phyloP scores from a whole-genome alignment of 2,888 invertebrate genomes.

The Pemphredon lugubris region DNA sequence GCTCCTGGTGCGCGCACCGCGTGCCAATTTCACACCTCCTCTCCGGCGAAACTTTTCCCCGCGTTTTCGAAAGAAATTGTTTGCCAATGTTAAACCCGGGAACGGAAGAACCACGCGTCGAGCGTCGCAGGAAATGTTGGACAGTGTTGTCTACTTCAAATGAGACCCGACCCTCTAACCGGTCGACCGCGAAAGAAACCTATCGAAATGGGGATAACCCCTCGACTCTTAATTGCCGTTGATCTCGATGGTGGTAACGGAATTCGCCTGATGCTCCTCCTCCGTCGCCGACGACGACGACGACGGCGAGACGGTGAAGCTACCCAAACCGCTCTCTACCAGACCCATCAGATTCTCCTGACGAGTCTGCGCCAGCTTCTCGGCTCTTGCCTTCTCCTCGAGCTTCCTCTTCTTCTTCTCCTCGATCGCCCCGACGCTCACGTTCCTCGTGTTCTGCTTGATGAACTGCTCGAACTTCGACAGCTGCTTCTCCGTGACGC shows the following conservation, averaged over 20 bases:
- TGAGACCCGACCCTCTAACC: neutral
- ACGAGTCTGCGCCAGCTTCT: conserved; percentile 47
- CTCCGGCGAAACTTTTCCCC: neutral
- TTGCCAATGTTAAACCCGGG: too few species aligned
- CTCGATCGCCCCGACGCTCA: conserved; percentile 22
- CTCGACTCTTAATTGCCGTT: conserved; percentile 49
- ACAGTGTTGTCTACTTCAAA: too few species aligned
- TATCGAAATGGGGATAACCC: neutral
- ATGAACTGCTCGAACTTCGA: conserved; percentile 72
- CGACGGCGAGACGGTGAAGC: conserved; percentile 65
- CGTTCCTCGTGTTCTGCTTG: conserved; percentile 65
- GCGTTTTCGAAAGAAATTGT: too few species aligned
- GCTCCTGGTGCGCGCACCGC: too few species aligned
- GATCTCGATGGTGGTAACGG: conserved; percentile 67
- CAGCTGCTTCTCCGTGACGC: conserved; percentile 58
- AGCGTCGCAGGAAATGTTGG: neutral
- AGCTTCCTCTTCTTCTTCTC: conserved; percentile 39
- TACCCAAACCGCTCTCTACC: conserved; percentile 71
- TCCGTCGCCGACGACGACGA: conserved; percentile 46
- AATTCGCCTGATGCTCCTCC: conserved; percentile 57
- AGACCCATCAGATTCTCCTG: conserved; percentile 68
- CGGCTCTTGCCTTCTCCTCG: conserved; percentile 53
- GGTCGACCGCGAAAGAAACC: neutral
- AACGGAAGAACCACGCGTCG: too few species aligned
- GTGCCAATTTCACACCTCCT: neutral